Percentiles rank a stretch among this genome's conserved stretches.
These are phyloP conservation scores for Anguilla rostrata DNA, from an alignment of 2,113 vertebrate species.

Conservation along the genomic window DNA sequence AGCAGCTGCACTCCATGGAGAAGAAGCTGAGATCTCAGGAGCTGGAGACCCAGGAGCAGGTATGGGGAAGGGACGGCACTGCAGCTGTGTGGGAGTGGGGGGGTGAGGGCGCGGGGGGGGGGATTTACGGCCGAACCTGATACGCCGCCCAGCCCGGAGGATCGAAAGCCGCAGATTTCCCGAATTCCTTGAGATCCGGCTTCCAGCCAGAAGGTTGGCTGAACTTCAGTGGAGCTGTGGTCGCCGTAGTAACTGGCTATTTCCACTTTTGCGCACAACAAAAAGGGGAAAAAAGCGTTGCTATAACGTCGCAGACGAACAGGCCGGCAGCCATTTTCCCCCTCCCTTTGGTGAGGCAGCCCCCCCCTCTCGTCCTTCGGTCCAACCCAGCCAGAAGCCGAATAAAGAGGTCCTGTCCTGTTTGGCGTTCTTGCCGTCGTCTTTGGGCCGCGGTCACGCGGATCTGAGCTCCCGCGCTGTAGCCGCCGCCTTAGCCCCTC, in stretches of 20 bases:
- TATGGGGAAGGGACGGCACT: slow-evolving; percentile 46
- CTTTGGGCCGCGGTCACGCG: not conserved
- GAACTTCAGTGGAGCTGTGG: slow-evolving; percentile 61
- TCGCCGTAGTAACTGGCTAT: slow-evolving; percentile 64
- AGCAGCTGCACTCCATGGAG: slow-evolving; percentile 66
- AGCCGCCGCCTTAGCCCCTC: no score
- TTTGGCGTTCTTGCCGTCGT: not conserved
- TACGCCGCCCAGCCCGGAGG: slow-evolving; percentile 44
- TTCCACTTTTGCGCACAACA: slow-evolving; percentile 69
- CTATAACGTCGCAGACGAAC: slow-evolving; percentile 21
- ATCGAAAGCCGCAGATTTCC: slow-evolving; percentile 60
- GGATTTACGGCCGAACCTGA: slow-evolving; percentile 22
- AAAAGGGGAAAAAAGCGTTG: not conserved
- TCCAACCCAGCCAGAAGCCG: slow-evolving; percentile 24
- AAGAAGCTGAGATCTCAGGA: slow-evolving; percentile 80
- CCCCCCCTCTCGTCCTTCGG: not conserved
- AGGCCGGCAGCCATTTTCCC: not conserved
- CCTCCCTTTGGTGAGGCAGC: slow-evolving; percentile 23
- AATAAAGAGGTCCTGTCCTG: not conserved
- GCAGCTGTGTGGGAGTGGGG: not conserved
- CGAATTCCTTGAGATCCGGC: slow-evolving; percentile 68
- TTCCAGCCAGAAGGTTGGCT: slow-evolving; percentile 43
- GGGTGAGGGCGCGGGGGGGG: not conserved
- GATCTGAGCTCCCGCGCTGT: not conserved
- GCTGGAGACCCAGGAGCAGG: slow-evolving; percentile 85